phyloP scores from a whole-genome alignment of 2,888 invertebrate species.

The Ormia ochracea region DNA sequence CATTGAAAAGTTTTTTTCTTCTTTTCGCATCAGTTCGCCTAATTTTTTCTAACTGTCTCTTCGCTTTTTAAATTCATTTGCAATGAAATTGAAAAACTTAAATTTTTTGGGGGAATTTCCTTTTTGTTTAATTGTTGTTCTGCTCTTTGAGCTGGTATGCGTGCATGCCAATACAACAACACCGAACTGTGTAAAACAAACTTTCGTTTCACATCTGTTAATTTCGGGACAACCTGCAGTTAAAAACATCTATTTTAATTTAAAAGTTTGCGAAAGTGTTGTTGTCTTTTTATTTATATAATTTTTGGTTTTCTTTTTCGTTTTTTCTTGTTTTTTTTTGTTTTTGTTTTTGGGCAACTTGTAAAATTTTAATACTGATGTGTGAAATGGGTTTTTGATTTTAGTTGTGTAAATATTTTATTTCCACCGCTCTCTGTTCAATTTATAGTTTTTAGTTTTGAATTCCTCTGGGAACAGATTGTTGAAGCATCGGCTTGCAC shows the following conservation, averaged over 20 bases:
- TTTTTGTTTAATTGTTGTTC: too few relatives aligned
- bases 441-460: neutral
- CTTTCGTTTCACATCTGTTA: too few relatives aligned
- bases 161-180: too few relatives aligned
- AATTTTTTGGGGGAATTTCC: neutral
- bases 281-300: too few relatives aligned
- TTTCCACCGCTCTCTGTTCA: neutral
- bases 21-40: neutral
- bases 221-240: too few relatives aligned
- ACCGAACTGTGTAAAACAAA: too few relatives aligned
- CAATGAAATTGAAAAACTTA: neutral
- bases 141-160: too few relatives aligned
- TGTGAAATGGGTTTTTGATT: neutral
- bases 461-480: conserved; percentile 19
- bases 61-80: conserved; percentile 7
- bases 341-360: neutral
- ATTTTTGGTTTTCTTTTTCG: too few relatives aligned
- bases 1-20: conserved; percentile 41
- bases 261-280: too few relatives aligned
- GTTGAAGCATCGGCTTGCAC: conserved; percentile 1
- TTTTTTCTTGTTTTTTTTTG: neutral
- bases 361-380: neutral
- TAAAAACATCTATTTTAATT: too few relatives aligned
- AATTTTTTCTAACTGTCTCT: neutral
- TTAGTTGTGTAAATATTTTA: neutral